Conservation (phyloP, 1,140 invertebrate genomes). For the Thaumatotibia leucotreta region DNA sequence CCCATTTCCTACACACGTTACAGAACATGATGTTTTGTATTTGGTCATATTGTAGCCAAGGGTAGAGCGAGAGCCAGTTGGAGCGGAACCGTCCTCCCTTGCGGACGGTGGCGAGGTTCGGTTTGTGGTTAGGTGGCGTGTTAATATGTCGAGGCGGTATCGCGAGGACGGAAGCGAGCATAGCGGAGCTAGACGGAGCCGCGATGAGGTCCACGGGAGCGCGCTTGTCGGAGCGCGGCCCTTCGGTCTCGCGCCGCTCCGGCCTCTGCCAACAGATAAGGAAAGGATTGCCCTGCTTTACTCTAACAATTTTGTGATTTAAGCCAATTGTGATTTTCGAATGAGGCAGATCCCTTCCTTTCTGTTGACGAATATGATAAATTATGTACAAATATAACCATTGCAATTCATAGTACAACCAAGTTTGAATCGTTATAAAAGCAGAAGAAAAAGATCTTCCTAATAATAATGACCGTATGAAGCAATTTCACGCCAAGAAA, state of each 20-base stretch:
- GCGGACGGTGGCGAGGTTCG: conserved; percentile 34
- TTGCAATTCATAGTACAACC: conserved; percentile 14
- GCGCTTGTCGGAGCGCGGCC: conserved; percentile 14
- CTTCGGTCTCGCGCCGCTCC: conserved; percentile 20
- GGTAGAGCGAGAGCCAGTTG: conserved; percentile 81
- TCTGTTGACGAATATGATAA: conserved; percentile 36
- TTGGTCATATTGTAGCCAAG: conserved; percentile 84
- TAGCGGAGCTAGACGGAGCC: conserved; percentile 17
- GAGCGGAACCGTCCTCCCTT: conserved; percentile 81
- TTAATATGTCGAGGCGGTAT: conserved; percentile 27
- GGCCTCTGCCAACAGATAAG: conserved; percentile 83
- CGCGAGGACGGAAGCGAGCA: conserved; percentile 30
- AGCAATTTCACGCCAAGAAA: background rate
- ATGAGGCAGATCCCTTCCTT: conserved; percentile 66
- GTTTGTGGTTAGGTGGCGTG: conserved; percentile 17
- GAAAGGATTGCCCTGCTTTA: conserved; percentile 77
- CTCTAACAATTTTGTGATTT: conserved; percentile 14
- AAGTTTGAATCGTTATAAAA: background rate
- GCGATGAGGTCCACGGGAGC: conserved; percentile 25
- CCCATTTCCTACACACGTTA: conserved; percentile 84
- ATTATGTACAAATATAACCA: conserved; percentile 7
- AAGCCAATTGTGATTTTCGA: conserved; percentile 16
- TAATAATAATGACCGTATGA: background rate
- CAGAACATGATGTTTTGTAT: conserved; percentile 83
- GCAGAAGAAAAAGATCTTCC: conserved; percentile 63